phyloP scores from a whole-genome alignment of 2,888 invertebrate species.

The Rhamnusium bicolor region DNA sequence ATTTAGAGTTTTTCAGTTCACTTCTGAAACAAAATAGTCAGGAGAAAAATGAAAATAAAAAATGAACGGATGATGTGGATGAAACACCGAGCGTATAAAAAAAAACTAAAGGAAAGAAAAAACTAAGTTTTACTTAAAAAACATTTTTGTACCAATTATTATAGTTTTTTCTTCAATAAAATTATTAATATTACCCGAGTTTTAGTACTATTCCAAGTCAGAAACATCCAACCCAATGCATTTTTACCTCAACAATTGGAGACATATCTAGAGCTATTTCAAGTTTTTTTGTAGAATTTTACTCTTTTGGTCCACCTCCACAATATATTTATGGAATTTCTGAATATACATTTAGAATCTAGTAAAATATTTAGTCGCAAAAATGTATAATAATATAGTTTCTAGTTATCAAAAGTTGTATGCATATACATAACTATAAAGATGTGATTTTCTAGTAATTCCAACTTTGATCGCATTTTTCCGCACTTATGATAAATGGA shows the following conservation, averaged over 20 bases:
- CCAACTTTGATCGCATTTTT: not conserved
- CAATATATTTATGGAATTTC: not conserved
- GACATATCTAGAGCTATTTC: too few relatives aligned
- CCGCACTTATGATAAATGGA: too few relatives aligned
- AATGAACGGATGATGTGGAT: not conserved
- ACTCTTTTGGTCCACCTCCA: too few relatives aligned
- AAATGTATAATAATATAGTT: too few relatives aligned
- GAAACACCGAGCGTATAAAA: not conserved
- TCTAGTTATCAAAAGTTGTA: slow-evolving; percentile 10
- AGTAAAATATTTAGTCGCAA: not conserved
- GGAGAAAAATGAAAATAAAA: not conserved
- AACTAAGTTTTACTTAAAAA: not conserved
- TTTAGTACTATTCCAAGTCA: too few relatives aligned
- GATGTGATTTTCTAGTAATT: not conserved
- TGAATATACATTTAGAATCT: not conserved
- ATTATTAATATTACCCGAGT: too few relatives aligned
- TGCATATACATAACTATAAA: not conserved
- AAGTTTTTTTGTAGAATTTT: too few relatives aligned
- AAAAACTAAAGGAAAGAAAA: not conserved
- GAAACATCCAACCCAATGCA: too few relatives aligned
- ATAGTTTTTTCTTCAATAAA: too few relatives aligned
- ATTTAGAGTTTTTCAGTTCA: not conserved
- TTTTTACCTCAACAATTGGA: not conserved
- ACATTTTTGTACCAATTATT: not conserved
- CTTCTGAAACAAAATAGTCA: too few relatives aligned